Percentiles rank a stretch among this genome's conserved stretches.
Conservation (phyloP, 2,888 invertebrate species). For the Lasiommata megera region DNA sequence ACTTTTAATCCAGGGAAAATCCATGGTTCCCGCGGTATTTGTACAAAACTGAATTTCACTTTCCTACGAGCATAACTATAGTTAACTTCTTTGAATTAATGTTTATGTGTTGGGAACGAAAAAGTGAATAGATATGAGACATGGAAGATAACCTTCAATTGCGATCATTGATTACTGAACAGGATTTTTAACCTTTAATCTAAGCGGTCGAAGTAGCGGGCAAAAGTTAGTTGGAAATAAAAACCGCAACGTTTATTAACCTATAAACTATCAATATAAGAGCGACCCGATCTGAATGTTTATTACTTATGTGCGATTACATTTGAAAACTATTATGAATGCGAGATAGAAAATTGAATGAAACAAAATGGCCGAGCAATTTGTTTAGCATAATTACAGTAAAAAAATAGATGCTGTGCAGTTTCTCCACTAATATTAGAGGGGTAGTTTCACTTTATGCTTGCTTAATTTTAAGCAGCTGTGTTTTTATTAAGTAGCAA, state of each 20-base stretch:
- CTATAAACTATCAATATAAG: neutral
- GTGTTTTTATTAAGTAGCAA: neutral
- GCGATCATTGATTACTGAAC: no score
- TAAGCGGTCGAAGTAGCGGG: no score
- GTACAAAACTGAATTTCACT: no score
- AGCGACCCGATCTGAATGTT: no score
- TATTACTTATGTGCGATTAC: neutral
- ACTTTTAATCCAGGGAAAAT: no score
- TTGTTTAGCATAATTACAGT: slow-evolving; percentile 17
- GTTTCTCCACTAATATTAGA: slow-evolving; percentile 9
- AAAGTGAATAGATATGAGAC: no score
- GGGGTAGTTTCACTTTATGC: slow-evolving; percentile 10
- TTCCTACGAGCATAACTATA: no score
- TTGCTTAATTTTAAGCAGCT: slow-evolving; percentile 14
- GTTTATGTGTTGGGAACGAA: no score
- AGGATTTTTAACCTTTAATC: no score
- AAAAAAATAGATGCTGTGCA: slow-evolving; percentile 8
- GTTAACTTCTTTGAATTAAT: no score
- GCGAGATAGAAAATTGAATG: neutral
- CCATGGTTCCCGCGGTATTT: no score
- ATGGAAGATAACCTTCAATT: no score
- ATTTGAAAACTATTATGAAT: neutral
- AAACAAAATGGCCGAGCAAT: slow-evolving; percentile 14
- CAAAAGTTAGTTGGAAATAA: neutral
- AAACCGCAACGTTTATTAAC: neutral